Percentiles rank a stretch among this genome's conserved stretches.
Evolutionary conservation across 2,888 invertebrate species (phyloP).

Genomic region (Hipparchia semele): DNA sequence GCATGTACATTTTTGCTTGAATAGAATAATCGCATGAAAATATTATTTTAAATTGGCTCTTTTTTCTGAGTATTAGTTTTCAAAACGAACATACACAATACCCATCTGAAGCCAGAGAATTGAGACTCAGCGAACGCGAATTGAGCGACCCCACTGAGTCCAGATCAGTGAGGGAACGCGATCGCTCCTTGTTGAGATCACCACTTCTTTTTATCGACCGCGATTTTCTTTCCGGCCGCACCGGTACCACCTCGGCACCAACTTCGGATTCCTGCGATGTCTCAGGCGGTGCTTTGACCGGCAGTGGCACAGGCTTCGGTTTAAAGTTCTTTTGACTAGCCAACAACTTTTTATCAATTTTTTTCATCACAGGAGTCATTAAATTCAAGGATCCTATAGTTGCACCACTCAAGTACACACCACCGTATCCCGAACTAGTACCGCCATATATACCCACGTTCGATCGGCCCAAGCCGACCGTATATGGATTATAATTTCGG

Average conservation of each 20-base stretch:
- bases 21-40: not conserved
- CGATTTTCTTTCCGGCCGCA: conserved; percentile 68
- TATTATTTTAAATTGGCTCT: not conserved
- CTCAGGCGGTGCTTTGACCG: conserved; percentile 53
- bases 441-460: conserved; percentile 84
- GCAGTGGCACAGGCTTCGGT: conserved; percentile 66
- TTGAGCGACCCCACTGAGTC: conserved; percentile 63
- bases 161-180: conserved; percentile 70
- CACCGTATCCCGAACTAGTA: conserved; percentile 86
- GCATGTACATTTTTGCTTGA: not conserved
- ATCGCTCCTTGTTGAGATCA: conserved; percentile 70
- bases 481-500: conserved; percentile 76
- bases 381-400: conserved; percentile 83
- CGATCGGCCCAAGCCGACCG: conserved; percentile 67
- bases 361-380: conserved; percentile 80
- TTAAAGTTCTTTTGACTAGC: conserved; percentile 80
- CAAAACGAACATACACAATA: conserved; percentile 88
- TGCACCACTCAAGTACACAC: conserved; percentile 85
- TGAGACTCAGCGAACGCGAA: conserved; percentile 85
- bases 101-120: conserved; percentile 90
- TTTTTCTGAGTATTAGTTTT: not conserved
- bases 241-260: conserved; percentile 41
- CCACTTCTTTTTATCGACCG: conserved; percentile 52
- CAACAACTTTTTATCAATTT: conserved; percentile 74
- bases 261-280: conserved; percentile 41